Base-by-base conservation (phyloP, 2,888 invertebrate genomes). In the Heliconius ismenius region DNA sequence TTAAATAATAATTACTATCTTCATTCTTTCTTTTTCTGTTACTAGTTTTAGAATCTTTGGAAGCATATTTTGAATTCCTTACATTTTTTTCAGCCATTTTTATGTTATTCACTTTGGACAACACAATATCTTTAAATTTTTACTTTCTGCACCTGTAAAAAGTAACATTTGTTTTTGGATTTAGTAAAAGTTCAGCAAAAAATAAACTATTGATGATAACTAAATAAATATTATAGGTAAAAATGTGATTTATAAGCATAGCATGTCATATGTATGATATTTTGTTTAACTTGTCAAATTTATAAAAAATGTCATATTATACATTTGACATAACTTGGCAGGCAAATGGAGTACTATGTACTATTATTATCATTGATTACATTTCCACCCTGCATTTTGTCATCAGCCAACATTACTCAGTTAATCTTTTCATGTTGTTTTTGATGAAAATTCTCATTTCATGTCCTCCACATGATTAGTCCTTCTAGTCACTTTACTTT, bases 301-400 rank as follows among this genome's bases (percentile, higher is more conserved):
- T 26, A 60, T 58, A 60, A 49, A 76, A 39, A 72, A 58, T 70
- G 79, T 81, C 82, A 87, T 85, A 83, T 89, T 88, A 90, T 88
- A 88, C 90, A 90, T 83, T 87, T 91, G 89, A 89, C 88, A 85
- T 79, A 69, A 83, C 79, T 82, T 81, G 82, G 82, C 83, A 84
- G 83, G 81, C 81, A 79, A 79, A 81, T 81, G 80, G 86, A 83
- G 86, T 85, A 88, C 88, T 89, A 88, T 86, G 84, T 91, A 92
- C 91, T 92, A 88, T 90, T 67, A 88, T 90, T 91, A 87, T 91
- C 88, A 89, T 89, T 91, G 93, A 92, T 93, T 93, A 93, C 93
- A 92, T 93, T 93, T 92, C 93, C 91, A 93, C 93, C 92, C 88
- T 87, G 89, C 86, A 87, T 85, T 86, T 84, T 85, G 86, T 85